phyloP scores from a whole-genome alignment of 2,797 vertebrate species.

The Sebastes oblongus region DNA sequence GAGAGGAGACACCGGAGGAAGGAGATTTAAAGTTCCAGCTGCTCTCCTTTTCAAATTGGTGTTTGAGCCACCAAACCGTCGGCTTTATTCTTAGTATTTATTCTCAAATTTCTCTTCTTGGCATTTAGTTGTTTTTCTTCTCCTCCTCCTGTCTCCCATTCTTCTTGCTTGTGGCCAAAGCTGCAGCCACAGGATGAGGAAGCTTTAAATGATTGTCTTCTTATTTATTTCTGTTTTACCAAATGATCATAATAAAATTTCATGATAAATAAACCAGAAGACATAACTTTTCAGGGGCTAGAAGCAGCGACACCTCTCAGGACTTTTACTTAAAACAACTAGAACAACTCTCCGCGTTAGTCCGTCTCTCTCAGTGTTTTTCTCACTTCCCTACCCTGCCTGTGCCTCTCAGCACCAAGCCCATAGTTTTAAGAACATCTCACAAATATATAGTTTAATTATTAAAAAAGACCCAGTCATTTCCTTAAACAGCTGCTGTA shows the following conservation, averaged over 20 bases:
- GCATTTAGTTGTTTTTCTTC: not conserved
- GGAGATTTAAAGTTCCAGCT: not conserved
- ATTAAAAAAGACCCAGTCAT: not conserved
- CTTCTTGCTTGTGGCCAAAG: not conserved
- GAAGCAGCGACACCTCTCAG: not conserved
- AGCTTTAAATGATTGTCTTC: not conserved
- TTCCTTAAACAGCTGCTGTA: not conserved
- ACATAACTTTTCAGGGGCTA: not conserved
- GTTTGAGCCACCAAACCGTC: not conserved
- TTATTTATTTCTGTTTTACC: not conserved
- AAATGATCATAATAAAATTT: not conserved
- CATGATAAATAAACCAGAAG: not conserved
- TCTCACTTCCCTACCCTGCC: not conserved
- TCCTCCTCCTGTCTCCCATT: not conserved
- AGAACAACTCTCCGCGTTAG: not conserved
- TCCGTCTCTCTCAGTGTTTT: not conserved
- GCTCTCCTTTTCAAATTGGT: not conserved
- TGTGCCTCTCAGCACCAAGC: not conserved
- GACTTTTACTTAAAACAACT: not conserved
- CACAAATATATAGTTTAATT: not conserved
- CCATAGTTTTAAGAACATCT: not conserved
- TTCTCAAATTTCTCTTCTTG: not conserved
- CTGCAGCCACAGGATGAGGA: not conserved
- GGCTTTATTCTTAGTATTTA: not conserved
- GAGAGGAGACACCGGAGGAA: not conserved